Base-by-base conservation (phyloP, 2,888 invertebrate species). In the Lomographa bimaculata region DNA sequence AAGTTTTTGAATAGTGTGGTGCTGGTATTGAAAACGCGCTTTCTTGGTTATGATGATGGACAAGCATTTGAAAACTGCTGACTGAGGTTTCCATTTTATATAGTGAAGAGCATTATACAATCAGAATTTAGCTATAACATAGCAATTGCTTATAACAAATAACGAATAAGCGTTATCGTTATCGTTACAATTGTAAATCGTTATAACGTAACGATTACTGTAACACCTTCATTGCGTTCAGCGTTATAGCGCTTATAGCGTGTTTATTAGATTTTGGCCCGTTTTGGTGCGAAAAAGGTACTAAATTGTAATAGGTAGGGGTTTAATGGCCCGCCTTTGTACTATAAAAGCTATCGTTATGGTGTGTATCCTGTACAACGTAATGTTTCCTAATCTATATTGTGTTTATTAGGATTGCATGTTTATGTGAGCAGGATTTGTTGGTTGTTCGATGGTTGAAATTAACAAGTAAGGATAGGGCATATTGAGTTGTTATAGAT, bases 181-280 rank as follows among this genome's bases (percentile, higher is more conserved):
- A 48, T 45, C 62, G 64, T 69, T 66, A 60, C 67, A 64, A 77
- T 71, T 68, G 65, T 52, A 60, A 71, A 72, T 71, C 73, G 73
- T 59, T 71, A 64, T 63, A 60, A 56, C 68, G 70, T 62, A 71
- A 64, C 79, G 77, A 78, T 43, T 42, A 33, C 33, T 52, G 27
- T 46, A 39, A 70, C 72, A 76, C 76, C 74, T 78, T 74, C 72
- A 76, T 43, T 43, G 36, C 72, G 57, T 55, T 53, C 56, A 53
- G 54, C 27, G 36, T 28, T 34, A 33, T 40, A 14, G 23, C 44
- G 46, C 65, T 73, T 77, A 81, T 73, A 61, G 66, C 66, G 70
- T 82, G 81, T 80, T 79, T 81, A 82, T 81, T 78, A 69, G 71
- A 67, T 74, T 64, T 50, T 57, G 56, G 50, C 60, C 57, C 59